phyloP scores from a whole-genome alignment of 2,113 vertebrate genomes.

The Phylloscopus trochiloides region DNA sequence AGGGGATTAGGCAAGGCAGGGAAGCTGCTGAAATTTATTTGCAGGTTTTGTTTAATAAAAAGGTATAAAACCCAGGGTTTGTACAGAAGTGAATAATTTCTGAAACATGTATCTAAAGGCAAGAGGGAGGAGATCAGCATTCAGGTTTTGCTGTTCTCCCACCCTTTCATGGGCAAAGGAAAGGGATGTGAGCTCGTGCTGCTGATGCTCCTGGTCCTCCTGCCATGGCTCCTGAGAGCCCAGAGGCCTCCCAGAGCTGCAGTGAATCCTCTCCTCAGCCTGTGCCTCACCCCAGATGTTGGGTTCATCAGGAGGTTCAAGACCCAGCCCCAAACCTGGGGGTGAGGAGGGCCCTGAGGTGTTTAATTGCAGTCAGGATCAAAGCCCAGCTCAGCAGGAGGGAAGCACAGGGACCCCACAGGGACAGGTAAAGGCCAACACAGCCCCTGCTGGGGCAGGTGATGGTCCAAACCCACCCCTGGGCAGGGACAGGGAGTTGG shows the following conservation, averaged over 20 bases:
- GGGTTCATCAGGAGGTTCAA: accelerated
- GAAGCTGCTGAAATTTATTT: slow-evolving; percentile 65
- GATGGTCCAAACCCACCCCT: accelerated
- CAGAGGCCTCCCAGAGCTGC: accelerated
- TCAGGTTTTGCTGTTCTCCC: background rate
- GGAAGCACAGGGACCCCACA: background rate
- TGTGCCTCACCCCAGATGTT: background rate
- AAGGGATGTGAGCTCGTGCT: background rate
- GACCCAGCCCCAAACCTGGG: background rate
- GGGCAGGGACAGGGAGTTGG: background rate
- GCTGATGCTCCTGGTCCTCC: background rate
- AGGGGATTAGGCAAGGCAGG: slow-evolving; percentile 68
- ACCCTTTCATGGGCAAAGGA: background rate
- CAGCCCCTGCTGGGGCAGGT: background rate
- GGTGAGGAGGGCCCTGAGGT: background rate
- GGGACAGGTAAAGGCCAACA: accelerated
- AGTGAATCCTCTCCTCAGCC: background rate
- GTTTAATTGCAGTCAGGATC: accelerated
- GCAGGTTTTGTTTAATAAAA: slow-evolving; percentile 63
- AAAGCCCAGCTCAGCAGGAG: background rate
- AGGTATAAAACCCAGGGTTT: slow-evolving; percentile 56
- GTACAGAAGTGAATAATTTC: slow-evolving; percentile 50
- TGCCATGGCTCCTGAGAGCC: background rate
- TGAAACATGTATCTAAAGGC: slow-evolving; percentile 37
- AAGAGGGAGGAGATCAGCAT: background rate